phyloP scores from a whole-genome alignment of 1,140 invertebrate species.

The Zeugodacus cucurbitae region DNA sequence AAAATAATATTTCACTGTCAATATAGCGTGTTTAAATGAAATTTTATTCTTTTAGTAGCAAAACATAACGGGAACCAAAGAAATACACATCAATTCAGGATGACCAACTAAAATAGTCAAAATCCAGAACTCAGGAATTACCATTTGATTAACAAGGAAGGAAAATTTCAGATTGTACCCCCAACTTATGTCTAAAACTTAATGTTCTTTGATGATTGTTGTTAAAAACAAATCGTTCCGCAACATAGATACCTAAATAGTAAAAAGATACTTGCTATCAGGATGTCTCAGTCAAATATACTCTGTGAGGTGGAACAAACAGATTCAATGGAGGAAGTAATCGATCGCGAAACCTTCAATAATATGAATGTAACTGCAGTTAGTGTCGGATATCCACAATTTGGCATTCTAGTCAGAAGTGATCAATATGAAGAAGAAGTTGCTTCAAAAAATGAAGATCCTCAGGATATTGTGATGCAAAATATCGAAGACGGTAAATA shows the following conservation, averaged over 20 bases:
- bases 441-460: conserved; percentile 47
- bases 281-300: conserved; percentile 63
- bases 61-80: too few relatives aligned
- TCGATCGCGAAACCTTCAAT: conserved; percentile 40
- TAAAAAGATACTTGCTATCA: neutral
- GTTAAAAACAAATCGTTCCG: too few relatives aligned
- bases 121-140: neutral
- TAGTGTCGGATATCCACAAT: conserved; percentile 63
- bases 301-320: conserved; percentile 73
- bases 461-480: conserved; percentile 48
- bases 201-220: neutral
- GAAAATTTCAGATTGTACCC: neutral
- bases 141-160: neutral
- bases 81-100: neutral
- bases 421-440: conserved; percentile 54
- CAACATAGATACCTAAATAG: neutral
- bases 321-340: conserved; percentile 67
- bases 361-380: conserved; percentile 45
- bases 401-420: conserved; percentile 66
- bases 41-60: too few relatives aligned
- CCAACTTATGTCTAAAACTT: neutral
- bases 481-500: conserved; percentile 53
- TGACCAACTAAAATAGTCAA: neutral
- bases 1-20: neutral
- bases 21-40: too few relatives aligned